Evolutionary conservation across 2,797 vertebrate species (phyloP), one percentile per base, ranked within the genome.

Genomic region (Pipistrellus nathusii): DNA sequence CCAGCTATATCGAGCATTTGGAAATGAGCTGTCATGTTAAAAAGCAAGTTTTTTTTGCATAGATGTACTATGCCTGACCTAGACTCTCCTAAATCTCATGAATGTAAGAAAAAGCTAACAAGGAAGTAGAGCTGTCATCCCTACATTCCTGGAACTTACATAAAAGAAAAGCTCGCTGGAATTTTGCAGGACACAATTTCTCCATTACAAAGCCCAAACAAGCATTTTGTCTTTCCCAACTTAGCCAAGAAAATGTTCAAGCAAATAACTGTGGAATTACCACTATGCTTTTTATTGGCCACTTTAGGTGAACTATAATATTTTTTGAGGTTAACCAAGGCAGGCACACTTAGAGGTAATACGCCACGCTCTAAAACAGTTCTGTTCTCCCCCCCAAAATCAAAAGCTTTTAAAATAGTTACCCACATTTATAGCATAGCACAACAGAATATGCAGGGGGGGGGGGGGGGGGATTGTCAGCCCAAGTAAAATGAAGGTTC

Each of bases 261-360:
- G 55, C 41, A 88, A 87, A 17, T 78, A 91, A 89, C 91, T 80
- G 35, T 57, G 66, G 81, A 92, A 92, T 12, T 89, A 72, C 27
- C 69, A 84, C 85, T 59, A 59, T 51, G 55, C 78, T 83, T 96
- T 83, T 69, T 88, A 90, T 30, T 94, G 90, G 55, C 46, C 94
- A 95, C 80, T 95, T 94, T 83, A 86, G 30, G 88, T 86, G 62
- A 96, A 93, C 90, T 92, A 2, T 64, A 88, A n/a, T 93, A 82
- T 88, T 95, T 93, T 80, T 87, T 84, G 30, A 88, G 81, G 87
- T 94, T 96, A 96, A 95, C 85, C 86, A 95, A 88, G 30, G 48
- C 51, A 89, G 86, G 69, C 41, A 90, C 64, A 92, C 73, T 83
- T 82, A 82, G 69, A 69, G 38, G 71, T 83, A 73, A 88, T 75